Evolutionary conservation across 2,113 vertebrate species (phyloP), one percentile per base, ranked within the genome.

Genomic region (Hippocampus zosterae): DNA sequence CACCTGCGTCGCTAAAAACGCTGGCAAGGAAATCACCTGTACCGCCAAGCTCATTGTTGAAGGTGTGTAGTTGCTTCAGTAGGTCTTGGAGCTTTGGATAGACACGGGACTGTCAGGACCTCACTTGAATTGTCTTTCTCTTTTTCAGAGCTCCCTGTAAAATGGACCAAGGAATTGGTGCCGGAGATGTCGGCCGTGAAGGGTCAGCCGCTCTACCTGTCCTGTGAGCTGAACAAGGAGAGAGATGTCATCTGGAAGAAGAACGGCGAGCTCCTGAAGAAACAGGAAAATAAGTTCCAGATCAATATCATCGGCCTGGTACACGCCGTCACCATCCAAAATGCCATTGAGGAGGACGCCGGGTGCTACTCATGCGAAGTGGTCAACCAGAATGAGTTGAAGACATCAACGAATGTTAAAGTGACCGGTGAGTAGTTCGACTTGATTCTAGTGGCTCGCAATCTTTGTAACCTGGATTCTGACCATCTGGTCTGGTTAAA

Each of bases 181-280:
- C 94, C 94, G 68, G 97, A 98, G 72, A 91, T 92, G 5, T 95
- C 96, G 0, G 92, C 95, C 18, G 0, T 98, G 42, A 98, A 96
- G 89, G 91, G 92, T 16, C 97, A 99, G 76, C 93, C 96, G 1
- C 12, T 98, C 44, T 98, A 98, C 81, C 75, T 99, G 87, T 95
- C 92, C 16, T 97, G 95, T 75, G 97, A 99, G 85, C 78, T 99
- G 81, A 99, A 94, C 88, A 99, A 98, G 88, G 97, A 99, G 70
- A 94, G 92, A 41, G 93, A 91, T 1, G 96, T 96, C 21, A 72
- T 94, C 65, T 98, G 97, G 97, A 96, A 92, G 84, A 98, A 91
- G 86, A 90, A 98, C 37, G 95, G 94, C 1, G 89, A 93, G 79
- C 83, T 93, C 48, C 76, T 99, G 66, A 87, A 84, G 77, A 84